Base-by-base conservation (phyloP, 2,888 invertebrate genomes). In the Pollenia labialis region DNA sequence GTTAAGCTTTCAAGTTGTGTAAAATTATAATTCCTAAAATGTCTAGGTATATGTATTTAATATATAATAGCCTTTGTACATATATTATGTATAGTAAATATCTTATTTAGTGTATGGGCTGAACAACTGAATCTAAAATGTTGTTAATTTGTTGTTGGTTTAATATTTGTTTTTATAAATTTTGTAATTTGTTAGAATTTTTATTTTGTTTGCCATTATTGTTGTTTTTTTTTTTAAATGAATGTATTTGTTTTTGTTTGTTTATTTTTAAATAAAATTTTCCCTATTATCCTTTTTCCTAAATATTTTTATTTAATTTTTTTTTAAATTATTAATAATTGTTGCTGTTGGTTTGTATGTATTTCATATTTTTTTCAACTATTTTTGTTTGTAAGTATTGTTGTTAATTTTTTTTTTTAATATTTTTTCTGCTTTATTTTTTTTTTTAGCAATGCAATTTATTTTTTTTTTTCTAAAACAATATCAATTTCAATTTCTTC, bases 371-470 rank as follows among this genome's bases (percentile, higher is more conserved):
- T 86, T 75, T 69, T 84, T 79, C 32, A 68, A 58, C 10, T 68
- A 76, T 81, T 75, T 84, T 56, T 58, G 18, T 74, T 60, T 74
- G 8, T n/a, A 6, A 3, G 40, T 72, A 64, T 72, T 32, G 4
- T 1, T 32, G 32, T 32, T 32, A 6, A 32, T 32, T 32, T 81
- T 80, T 75, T 32, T 81, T 80, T 75, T 10, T 50, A 50, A 23
- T 62, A 18, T 58, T n/a, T 89, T 74, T 88, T 85, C 84, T 69
- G 85, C 68, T 89, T 58, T 82, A 64, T 82, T 79, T 69, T 54
- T 48, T 48, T 32, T 52, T 56, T 40, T 48, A 2, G 23, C 32
- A 0, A 32, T 32, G 32, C 6, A 32, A 8, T 56, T 32, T 68
- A 1, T 54, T 68, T 40, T 10, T 79, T 79, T 18, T 62, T 44